These are phyloP conservation scores for Pelmatolapia mariae DNA, from an alignment of 2,113 vertebrate species.

Conservation along the genomic window DNA sequence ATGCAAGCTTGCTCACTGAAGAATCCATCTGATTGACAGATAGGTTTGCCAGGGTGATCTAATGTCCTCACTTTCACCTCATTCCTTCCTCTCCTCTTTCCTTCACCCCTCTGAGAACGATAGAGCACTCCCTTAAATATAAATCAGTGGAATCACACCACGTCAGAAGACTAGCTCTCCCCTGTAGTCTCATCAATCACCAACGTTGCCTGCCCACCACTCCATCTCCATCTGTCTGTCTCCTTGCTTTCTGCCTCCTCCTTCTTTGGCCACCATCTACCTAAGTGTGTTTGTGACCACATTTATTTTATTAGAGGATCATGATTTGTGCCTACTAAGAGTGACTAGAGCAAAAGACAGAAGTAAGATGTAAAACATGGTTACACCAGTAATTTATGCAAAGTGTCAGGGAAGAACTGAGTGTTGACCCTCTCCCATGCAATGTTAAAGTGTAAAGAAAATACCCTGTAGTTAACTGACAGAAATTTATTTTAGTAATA, in stretches of 20 bases:
- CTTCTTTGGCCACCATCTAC: not conserved
- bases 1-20: not conserved
- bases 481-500: not conserved
- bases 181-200: slow-evolving; percentile 63
- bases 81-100: slow-evolving; percentile 18
- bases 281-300: not conserved
- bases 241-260: slow-evolving; percentile 1
- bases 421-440: not conserved
- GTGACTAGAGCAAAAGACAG: not conserved
- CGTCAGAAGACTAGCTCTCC: slow-evolving; percentile 51
- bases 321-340: not conserved
- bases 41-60: slow-evolving; percentile 23
- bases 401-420: not conserved
- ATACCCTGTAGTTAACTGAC: not conserved
- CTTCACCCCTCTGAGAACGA: slow-evolving; percentile 50
- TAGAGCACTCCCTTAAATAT: slow-evolving; percentile 61
- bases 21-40: slow-evolving; percentile 39
- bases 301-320: not conserved
- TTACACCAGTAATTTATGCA: not conserved
- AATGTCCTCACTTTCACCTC: slow-evolving; percentile 51
- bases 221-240: slow-evolving; percentile 20
- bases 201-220: slow-evolving; percentile 10
- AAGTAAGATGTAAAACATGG: not conserved
- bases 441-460: not conserved
- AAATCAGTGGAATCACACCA: slow-evolving; percentile 61